These are phyloP conservation scores for Heliornis fulica DNA, from an alignment of 2,113 vertebrate species.

Conservation along the genomic window DNA sequence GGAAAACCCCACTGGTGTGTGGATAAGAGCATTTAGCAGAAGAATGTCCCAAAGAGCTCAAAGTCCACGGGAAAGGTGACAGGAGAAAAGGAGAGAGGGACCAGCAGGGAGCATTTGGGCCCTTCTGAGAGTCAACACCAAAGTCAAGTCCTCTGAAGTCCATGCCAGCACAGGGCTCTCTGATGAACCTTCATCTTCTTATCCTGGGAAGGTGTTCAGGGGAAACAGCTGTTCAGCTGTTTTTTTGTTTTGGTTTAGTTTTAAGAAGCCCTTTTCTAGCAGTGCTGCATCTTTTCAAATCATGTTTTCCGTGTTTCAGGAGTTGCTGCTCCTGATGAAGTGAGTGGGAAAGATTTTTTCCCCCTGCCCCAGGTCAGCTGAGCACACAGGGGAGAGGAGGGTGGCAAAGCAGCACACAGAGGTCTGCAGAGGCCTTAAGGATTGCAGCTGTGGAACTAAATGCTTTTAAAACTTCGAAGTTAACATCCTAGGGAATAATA, in stretches of 20 bases:
- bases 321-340: not conserved
- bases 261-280: not conserved
- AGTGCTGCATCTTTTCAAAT: not conserved
- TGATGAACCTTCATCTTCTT: not conserved
- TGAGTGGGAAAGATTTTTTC: not conserved
- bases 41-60: not conserved
- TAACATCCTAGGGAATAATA: conserved; percentile 58
- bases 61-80: not conserved
- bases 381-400: not conserved
- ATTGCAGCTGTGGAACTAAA: conserved; percentile 50
- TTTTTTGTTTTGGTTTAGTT: not conserved
- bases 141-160: not conserved
- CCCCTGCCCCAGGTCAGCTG: not conserved
- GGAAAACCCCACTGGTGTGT: not conserved
- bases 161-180: not conserved
- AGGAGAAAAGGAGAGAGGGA: not conserved
- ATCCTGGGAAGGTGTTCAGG: not conserved
- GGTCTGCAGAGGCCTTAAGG: conserved; percentile 16
- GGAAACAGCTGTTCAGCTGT: not conserved
- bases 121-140: not conserved
- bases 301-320: not conserved
- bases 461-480: conserved; percentile 59
- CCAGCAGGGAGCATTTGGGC: not conserved
- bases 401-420: conserved; percentile 22
- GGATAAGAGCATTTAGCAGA: not conserved